phyloP scores from a whole-genome alignment of 2,113 vertebrate genomes.

The Chamaetylas fuelleborni region DNA sequence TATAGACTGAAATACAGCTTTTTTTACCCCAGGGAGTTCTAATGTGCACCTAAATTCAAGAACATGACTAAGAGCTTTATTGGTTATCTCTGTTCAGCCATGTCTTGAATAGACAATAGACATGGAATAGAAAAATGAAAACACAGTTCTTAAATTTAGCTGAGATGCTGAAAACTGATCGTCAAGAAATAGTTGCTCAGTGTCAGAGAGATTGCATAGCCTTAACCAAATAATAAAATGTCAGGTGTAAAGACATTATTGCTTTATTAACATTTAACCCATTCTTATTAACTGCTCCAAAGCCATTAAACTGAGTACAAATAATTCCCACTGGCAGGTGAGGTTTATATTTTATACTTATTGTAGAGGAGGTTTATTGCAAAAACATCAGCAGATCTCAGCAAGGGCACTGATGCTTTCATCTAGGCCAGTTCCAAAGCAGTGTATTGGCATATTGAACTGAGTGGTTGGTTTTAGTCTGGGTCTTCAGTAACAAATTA shows the following conservation, averaged over 20 bases:
- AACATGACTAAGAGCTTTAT: not conserved
- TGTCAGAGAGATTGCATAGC: not conserved
- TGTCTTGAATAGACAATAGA: not conserved
- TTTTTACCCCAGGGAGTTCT: not conserved
- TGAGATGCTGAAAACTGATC: not conserved
- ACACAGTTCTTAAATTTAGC: not conserved
- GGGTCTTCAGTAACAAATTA: not conserved
- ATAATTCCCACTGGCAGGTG: not conserved
- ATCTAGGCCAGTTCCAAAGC: not conserved
- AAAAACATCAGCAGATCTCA: not conserved
- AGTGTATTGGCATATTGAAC: not conserved
- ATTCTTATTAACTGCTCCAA: not conserved
- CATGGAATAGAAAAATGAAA: not conserved
- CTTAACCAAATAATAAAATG: not conserved
- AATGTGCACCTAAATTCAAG: not conserved
- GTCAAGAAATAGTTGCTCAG: not conserved
- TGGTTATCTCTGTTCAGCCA: not conserved
- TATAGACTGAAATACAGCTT: not conserved
- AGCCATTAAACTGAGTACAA: not conserved
- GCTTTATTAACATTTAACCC: not conserved
- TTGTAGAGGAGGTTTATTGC: not conserved
- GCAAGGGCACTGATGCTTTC: not conserved
- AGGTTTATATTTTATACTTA: not conserved
- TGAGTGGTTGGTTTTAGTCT: not conserved
- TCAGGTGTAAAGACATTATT: not conserved